These are phyloP conservation scores for Euphydryas editha DNA, from an alignment of 2,888 invertebrate genomes.

Conservation along the genomic window DNA sequence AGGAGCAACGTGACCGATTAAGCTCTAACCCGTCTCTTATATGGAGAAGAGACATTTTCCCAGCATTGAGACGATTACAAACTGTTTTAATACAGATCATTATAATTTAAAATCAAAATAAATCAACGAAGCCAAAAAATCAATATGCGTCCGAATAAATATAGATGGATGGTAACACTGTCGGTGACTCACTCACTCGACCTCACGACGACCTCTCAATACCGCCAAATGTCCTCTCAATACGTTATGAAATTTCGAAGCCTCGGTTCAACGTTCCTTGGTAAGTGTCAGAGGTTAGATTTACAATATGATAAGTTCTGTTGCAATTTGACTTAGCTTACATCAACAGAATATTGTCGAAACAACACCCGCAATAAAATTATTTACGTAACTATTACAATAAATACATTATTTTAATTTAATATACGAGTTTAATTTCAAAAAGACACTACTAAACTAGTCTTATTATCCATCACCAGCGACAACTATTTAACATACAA, in stretches of 20 bases:
- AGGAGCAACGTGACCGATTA: no score
- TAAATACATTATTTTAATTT: not conserved
- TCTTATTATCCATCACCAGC: not conserved
- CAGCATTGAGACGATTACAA: no score
- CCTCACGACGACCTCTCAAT: constrained; percentile 68
- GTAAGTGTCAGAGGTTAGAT: constrained; percentile 21
- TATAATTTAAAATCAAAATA: no score
- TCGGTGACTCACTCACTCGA: constrained; percentile 71
- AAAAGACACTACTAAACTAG: not conserved
- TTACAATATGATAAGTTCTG: constrained; percentile 8
- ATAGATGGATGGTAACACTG: no score
- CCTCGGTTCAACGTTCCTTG: constrained; percentile 12
- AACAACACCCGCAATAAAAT: not conserved
- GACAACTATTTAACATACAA: not conserved
- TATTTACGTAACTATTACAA: not conserved
- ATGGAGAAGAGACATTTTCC: no score
- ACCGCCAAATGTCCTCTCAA: constrained; percentile 41
- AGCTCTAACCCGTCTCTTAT: no score
- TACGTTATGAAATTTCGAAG: constrained; percentile 25
- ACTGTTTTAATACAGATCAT: no score
- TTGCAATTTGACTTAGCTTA: constrained; percentile 6
- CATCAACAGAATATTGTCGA: constrained; percentile 4
- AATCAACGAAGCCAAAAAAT: no score
- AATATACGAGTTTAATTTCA: not conserved
- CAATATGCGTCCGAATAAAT: no score